Base-by-base conservation (phyloP, 2,113 vertebrate genomes). In the Salvelinus fontinalis region DNA sequence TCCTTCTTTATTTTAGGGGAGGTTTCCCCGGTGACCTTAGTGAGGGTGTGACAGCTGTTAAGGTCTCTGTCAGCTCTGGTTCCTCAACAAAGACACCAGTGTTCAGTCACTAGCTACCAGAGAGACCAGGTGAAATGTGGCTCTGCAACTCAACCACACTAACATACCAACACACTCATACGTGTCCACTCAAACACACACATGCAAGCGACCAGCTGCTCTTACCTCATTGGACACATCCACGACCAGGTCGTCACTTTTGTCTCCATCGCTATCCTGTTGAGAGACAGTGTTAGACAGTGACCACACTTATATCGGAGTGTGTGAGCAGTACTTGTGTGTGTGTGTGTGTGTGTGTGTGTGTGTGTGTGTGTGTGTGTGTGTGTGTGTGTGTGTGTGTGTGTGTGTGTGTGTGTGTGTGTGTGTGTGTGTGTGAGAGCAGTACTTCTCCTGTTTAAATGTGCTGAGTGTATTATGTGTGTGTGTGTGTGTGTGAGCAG, bases 231-330 rank as follows among this genome's bases (percentile, higher is more conserved):
- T 98, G 81, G 97, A 99, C 69, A 99, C 97, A 0, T 99, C 97
- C 11, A 99, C 97, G 79, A 99, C 97, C 78, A 99, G 84, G 85
- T 99, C 97, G 0, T 99, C 97, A 12, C 97, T 99, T 86, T 99
- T 99, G 92, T 99, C 97, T 6, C 97, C 97, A 0, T 99, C 97
- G 13, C 97, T 98, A 91, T 99, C 97, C 97, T 99, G 90, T 62
- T 81, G 87, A 76, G 13, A 67, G 7, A 62, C 59, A 22, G 59
- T 24, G 8, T 62, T 24, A 62, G 59, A 20, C 20, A 26, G 44
- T 13, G 20, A 51, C 62, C 39, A 39, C 39, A 39, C 39, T 39
- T 39, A 8, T 39, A 39, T 9, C 8, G 31, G 51, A 44, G 54
- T 44, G 26, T 64, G 7, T 34, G 39, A 29, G 22, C 26, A 26